These are phyloP conservation scores for Odobenus rosmarus DNA, from an alignment of 2,113 vertebrate genomes.

Conservation along the genomic window DNA sequence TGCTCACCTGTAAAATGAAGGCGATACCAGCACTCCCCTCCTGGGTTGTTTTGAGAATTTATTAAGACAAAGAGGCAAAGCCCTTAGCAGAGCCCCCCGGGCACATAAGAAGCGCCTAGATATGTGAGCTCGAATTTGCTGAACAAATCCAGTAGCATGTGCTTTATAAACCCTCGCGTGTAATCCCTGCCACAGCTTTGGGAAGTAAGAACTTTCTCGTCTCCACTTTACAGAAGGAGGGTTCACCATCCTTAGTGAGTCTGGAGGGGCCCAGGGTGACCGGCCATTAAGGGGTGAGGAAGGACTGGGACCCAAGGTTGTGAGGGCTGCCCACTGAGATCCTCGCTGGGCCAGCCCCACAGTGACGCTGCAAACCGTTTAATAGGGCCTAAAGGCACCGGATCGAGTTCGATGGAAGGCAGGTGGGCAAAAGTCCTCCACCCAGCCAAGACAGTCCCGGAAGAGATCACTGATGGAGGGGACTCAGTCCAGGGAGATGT, in stretches of 20 bases:
- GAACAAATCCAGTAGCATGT: not conserved
- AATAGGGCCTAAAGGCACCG: not conserved
- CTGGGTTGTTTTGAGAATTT: not conserved
- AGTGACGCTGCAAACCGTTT: fast-evolving
- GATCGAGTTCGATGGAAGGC: fast-evolving
- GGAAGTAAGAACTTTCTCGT: not conserved
- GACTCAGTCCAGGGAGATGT: fast-evolving
- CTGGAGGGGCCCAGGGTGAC: not conserved
- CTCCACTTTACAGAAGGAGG: not conserved
- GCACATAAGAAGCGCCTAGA: not conserved
- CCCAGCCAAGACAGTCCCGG: fast-evolving
- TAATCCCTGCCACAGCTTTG: not conserved
- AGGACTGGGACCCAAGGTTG: fast-evolving
- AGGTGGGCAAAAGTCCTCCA: not conserved
- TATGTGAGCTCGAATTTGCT: not conserved
- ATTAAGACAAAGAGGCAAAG: not conserved
- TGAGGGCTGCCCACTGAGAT: fast-evolving
- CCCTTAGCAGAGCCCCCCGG: fast-evolving
- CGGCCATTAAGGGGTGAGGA: fast-evolving
- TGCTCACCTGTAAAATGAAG: not conserved
- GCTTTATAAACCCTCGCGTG: not conserved
- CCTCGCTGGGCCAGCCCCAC: fast-evolving
- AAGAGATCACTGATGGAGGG: fast-evolving
- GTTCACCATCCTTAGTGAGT: not conserved
- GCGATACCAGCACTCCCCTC: not conserved